Evolutionary conservation across 2,113 vertebrate genomes (phyloP), one percentile per base, ranked within the genome.

Genomic region (Tringa solitaria): DNA sequence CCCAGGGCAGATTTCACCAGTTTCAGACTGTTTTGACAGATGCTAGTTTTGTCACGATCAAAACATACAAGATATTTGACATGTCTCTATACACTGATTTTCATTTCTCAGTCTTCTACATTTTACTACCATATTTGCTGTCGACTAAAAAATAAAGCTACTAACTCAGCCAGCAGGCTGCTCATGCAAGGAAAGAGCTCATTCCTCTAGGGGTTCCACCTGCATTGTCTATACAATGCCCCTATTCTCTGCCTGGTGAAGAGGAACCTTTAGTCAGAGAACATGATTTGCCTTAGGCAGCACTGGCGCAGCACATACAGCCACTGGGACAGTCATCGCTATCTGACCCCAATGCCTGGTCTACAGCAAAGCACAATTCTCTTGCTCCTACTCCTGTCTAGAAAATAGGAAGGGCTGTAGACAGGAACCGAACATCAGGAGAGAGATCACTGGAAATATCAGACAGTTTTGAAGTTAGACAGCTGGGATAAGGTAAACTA

Each of bases 21-120:
- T 35, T 84, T 89, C 91, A 94, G 84, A 85, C 67, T 89, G 89
- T 90, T 93, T 94, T 95, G 95, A 92, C 90, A 97, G 68, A 68
- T 75, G 45, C 19, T 72, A 86, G 33, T 84, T 91, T 67, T 93
- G 77, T 69, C 86, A 89, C 37, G 70, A 87, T 94, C 91, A 95
- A 97, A 96, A 90, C 72, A 93, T 41, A 81, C 24, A 22, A 8
- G 65, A 60, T 89, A 81, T 64, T 72, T 90, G 76, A 94, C 84
- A 61, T 75, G 51, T 92, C 30, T 89, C 87, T 67, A 87, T 30
- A 75, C 19, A 59, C 27, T 23, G 51, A 89, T 94, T 79, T 94
- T 54, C 37, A 68, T 45, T 83, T 85, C 37, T 61, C 39, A 63
- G 50, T 65, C 78, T 86, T 85, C 68, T 43, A 84, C 51, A 74